Conservation (phyloP, 1,140 invertebrate species). For the Holotrichia oblita region DNA sequence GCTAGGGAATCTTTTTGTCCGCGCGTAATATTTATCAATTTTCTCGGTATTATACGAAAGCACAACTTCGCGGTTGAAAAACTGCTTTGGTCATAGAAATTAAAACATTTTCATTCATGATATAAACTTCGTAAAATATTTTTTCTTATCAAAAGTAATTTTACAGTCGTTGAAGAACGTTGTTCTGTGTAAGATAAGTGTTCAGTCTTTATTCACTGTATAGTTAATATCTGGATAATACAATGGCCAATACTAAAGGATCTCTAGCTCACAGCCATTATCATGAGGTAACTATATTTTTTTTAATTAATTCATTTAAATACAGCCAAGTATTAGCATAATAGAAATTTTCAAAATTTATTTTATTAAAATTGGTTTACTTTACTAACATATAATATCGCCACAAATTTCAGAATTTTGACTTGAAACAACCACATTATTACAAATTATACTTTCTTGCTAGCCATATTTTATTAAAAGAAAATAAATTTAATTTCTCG, state of each 20-base stretch:
- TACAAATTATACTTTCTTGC: too few relatives aligned
- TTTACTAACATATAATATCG: too few relatives aligned
- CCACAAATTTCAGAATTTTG: too few relatives aligned
- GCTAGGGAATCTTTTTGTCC: background rate
- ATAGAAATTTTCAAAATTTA: too few relatives aligned
- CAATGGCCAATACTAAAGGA: slow-evolving; percentile 18
- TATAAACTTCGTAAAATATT: background rate
- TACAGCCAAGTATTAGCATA: too few relatives aligned
- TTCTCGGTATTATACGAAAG: background rate
- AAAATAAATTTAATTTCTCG: too few relatives aligned
- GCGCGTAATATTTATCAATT: background rate
- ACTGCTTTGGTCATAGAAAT: background rate
- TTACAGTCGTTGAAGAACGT: background rate
- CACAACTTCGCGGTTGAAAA: background rate
- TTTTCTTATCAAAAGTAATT: background rate
- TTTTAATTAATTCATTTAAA: background rate
- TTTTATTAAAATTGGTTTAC: too few relatives aligned
- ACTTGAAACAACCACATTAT: too few relatives aligned
- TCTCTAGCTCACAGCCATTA: background rate
- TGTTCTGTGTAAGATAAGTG: background rate
- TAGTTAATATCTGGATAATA: background rate
- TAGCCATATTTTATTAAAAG: too few relatives aligned
- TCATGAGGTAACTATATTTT: background rate
- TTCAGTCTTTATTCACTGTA: background rate
- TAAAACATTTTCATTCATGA: background rate